A percentile compares a stretch with the other conserved stretches of the same genome.
These are phyloP conservation scores for Alosa alosa DNA, from an alignment of 2,113 vertebrate genomes.

Conservation along the genomic window DNA sequence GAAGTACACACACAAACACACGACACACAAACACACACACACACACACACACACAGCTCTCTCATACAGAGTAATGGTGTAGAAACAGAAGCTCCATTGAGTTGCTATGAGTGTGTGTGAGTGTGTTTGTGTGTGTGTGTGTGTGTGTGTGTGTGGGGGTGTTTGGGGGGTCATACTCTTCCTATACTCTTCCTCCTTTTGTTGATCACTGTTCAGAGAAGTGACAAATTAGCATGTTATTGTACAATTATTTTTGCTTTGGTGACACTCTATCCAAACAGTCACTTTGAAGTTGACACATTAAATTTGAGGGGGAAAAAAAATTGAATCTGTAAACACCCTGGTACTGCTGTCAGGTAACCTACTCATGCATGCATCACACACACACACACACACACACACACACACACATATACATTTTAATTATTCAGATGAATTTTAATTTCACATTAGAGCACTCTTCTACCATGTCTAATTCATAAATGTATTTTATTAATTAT, in stretches of 20 bases:
- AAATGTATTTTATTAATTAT: slow-evolving; percentile 16
- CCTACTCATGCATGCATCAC: background rate
- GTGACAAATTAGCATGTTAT: too few species aligned
- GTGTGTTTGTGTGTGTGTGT: too few species aligned
- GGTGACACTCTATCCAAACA: too few species aligned
- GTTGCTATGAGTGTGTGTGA: background rate
- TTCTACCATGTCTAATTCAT: background rate
- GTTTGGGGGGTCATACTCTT: too few species aligned
- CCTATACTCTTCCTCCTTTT: too few species aligned
- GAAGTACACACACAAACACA: background rate
- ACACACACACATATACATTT: background rate
- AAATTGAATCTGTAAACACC: too few species aligned
- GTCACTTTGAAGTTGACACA: too few species aligned
- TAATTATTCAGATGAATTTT: background rate
- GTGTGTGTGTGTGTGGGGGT: too few species aligned
- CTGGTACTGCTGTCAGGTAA: too few species aligned
- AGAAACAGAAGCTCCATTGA: background rate
- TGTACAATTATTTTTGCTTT: too few species aligned
- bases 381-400: background rate
- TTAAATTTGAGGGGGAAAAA: too few species aligned
- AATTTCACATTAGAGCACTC: background rate
- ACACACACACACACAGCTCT: background rate
- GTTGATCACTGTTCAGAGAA: too few species aligned
- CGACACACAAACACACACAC: background rate
- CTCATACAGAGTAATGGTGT: background rate